Percentiles rank a stretch among this genome's conserved stretches.
Evolutionary conservation across 2,113 vertebrate genomes (phyloP).

Genomic region (Takifugu flavidus): DNA sequence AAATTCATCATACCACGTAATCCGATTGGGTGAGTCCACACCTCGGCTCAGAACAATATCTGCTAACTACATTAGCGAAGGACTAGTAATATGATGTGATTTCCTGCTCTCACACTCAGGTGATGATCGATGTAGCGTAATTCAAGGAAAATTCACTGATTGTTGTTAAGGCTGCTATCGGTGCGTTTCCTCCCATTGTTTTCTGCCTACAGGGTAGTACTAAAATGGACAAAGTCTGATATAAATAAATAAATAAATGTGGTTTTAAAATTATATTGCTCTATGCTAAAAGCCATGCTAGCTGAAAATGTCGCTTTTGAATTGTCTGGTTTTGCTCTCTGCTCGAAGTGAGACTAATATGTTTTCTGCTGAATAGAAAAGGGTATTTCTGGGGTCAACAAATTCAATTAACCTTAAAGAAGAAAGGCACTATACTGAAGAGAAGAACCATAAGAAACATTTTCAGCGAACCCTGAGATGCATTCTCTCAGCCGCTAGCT

Average conservation of each 20-base stretch:
- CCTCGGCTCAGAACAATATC: conserved; percentile 73
- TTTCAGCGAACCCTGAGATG: conserved; percentile 24
- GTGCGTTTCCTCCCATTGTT: not conserved
- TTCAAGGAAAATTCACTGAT: conserved; percentile 39
- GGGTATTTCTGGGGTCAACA: conserved; percentile 59
- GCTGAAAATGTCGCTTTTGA: conserved; percentile 15
- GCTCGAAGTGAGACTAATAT: conserved; percentile 31
- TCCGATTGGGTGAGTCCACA: conserved; percentile 65
- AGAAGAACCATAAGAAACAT: conserved; percentile 17
- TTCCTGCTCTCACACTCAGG: conserved; percentile 60
- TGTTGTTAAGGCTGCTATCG: not conserved
- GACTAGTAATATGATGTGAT: conserved; percentile 69
- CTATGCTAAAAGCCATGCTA: conserved; percentile 11
- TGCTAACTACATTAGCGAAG: conserved; percentile 67
- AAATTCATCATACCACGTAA: conserved; percentile 75
- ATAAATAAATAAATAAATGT: not conserved
- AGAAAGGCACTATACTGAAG: conserved; percentile 42
- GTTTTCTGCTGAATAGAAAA: conserved; percentile 43
- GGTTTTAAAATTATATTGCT: not conserved
- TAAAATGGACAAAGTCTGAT: not conserved
- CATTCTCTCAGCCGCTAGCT: conserved; percentile 16
- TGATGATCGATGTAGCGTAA: conserved; percentile 66
- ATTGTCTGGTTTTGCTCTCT: conserved; percentile 40
- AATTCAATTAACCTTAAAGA: conserved; percentile 73
- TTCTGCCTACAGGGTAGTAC: not conserved